phyloP scores from a whole-genome alignment of 2,797 vertebrate species.

The Halcyon chelicuti region DNA sequence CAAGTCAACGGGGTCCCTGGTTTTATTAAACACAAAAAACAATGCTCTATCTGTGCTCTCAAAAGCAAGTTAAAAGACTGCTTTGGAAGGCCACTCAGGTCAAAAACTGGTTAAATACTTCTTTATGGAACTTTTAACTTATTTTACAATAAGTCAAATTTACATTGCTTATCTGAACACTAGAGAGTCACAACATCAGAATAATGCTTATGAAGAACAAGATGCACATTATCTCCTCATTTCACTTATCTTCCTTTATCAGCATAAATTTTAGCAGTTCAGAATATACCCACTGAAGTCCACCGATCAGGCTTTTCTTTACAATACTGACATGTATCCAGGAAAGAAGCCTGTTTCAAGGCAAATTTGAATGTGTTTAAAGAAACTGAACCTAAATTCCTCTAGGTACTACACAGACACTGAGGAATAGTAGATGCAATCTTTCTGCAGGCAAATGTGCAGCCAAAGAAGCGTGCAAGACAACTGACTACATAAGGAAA shows the following conservation, averaged over 20 bases:
- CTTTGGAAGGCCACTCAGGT: not conserved
- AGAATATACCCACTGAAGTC: not conserved
- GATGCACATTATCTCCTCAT: not conserved
- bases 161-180: not conserved
- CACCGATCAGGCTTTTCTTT: not conserved
- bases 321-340: not conserved
- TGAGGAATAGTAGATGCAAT: not conserved
- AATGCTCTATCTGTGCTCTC: not conserved
- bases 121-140: not conserved
- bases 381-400: not conserved
- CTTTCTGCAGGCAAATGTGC: not conserved
- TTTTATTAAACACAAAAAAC: not conserved
- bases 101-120: not conserved
- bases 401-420: no score
- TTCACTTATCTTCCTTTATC: not conserved
- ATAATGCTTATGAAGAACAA: accelerated
- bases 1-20: not conserved
- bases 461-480: not conserved
- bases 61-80: not conserved
- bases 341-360: not conserved
- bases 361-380: not conserved
- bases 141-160: not conserved
- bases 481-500: not conserved
- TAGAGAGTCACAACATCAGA: not conserved
- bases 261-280: not conserved